These are phyloP conservation scores for Anodontia alba DNA, from an alignment of 2,888 invertebrate genomes.

Conservation along the genomic window DNA sequence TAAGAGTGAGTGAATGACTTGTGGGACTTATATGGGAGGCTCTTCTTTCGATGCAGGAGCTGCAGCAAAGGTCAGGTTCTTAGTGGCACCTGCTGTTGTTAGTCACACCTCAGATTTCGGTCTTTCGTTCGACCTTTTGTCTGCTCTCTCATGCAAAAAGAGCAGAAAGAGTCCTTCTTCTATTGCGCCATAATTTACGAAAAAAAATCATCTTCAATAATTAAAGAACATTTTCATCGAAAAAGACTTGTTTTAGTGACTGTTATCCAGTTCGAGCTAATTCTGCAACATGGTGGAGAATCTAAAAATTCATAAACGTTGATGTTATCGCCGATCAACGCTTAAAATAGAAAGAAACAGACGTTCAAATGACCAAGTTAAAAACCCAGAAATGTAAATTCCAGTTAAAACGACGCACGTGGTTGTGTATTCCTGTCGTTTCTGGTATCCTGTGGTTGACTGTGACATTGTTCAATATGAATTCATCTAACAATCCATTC, in stretches of 20 bases:
- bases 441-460: not conserved
- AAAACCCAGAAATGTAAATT: not conserved
- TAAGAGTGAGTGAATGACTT: slow-evolving; percentile 5
- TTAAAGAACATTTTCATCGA: not conserved
- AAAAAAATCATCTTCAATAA: not conserved
- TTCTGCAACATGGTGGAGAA: slow-evolving; percentile 9
- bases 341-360: not conserved
- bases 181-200: too few relatives aligned
- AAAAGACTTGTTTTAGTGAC: not conserved
- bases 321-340: not conserved
- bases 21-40: not conserved
- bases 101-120: not conserved
- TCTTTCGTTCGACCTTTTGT: not conserved
- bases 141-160: not conserved
- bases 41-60: not conserved
- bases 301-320: not conserved
- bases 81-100: not conserved
- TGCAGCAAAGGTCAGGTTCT: not conserved
- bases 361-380: not conserved
- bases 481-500: slow-evolving; percentile 2
- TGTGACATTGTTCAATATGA: not conserved
- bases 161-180: too few relatives aligned
- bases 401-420: not conserved
- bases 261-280: not conserved
- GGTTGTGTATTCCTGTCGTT: not conserved